phyloP scores from a whole-genome alignment of 1,140 invertebrate species.

The Thrips palmi region DNA sequence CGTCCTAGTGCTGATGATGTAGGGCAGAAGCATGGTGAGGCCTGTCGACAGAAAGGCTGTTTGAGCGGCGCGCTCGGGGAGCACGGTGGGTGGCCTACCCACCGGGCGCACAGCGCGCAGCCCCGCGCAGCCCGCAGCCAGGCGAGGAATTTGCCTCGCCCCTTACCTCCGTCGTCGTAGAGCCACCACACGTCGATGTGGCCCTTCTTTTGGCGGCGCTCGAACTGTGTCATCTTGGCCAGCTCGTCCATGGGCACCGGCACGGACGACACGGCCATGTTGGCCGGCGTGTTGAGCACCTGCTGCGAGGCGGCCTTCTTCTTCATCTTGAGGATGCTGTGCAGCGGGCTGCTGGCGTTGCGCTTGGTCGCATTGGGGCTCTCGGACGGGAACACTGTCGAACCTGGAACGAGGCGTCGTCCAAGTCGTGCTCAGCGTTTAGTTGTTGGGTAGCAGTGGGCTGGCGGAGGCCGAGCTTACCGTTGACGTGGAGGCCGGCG shows the following conservation, averaged over 20 bases:
- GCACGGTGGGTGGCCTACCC: no score
- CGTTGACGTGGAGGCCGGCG: conserved; percentile 9
- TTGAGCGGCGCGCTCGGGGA: no score
- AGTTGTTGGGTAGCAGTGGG: background rate
- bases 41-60: conserved; percentile 31
- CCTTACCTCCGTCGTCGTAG: conserved; percentile 93
- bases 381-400: no score
- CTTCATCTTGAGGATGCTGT: conserved; percentile 22
- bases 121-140: no score
- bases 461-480: background rate
- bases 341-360: no score
- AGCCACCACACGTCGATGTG: conserved; percentile 94
- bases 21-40: conserved; percentile 78
- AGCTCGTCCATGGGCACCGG: conserved; percentile 40
- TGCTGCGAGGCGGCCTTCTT: conserved; percentile 26
- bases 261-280: conserved; percentile 31
- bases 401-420: no score
- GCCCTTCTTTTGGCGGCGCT: conserved; percentile 41
- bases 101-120: no score
- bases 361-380: background rate
- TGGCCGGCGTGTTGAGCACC: conserved; percentile 27
- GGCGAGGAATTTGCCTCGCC: conserved; percentile 28
- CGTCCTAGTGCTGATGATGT: conserved; percentile 72
- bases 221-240: conserved; percentile 48
- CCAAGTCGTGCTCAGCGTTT: no score